phyloP scores from a whole-genome alignment of 2,888 invertebrate genomes.

The Drosophila falleni region DNA sequence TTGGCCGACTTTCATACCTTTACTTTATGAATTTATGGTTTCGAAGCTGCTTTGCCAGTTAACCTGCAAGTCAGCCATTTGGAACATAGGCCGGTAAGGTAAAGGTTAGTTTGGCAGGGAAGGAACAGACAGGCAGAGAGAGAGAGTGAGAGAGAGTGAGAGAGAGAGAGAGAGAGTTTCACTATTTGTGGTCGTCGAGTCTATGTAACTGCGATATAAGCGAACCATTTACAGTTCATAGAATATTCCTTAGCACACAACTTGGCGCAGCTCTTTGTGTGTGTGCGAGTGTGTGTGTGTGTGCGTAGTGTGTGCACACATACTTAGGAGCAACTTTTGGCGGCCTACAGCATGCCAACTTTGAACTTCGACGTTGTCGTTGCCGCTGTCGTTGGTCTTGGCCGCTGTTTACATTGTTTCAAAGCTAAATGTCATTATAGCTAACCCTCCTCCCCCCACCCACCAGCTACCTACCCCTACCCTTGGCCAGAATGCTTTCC shows the following conservation, averaged over 20 bases:
- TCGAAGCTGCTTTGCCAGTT: conserved; percentile 60
- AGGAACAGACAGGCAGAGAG: conserved; percentile 14
- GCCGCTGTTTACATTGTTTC: conserved; percentile 78
- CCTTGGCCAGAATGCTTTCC: background rate
- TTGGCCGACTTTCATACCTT: conserved; percentile 45
- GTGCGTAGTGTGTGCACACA: conserved; percentile 53
- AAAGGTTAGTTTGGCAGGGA: conserved; percentile 4
- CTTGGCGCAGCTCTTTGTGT: conserved; percentile 33
- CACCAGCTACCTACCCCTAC: background rate
- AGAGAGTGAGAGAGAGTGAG: conserved; percentile 7
- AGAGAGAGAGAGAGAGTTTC: conserved; percentile 16
- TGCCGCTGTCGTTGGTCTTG: conserved; percentile 37
- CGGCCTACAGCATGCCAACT: conserved; percentile 71
- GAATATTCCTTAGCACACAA: conserved; percentile 75
- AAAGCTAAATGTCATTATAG: conserved; percentile 81
- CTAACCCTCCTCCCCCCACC: conserved; percentile 28
- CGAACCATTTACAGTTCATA: conserved; percentile 69
- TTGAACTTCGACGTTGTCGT: conserved; percentile 70
- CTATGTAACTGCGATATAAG: conserved; percentile 49
- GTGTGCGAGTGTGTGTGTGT: conserved; percentile 1
- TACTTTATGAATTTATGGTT: conserved; percentile 69
- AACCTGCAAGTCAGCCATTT: conserved; percentile 52
- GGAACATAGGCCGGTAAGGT: background rate
- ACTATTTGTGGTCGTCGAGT: conserved; percentile 68
- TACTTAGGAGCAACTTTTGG: conserved; percentile 68